phyloP scores from a whole-genome alignment of 2,888 invertebrate genomes.

The Rotaria magnacalcarata region DNA sequence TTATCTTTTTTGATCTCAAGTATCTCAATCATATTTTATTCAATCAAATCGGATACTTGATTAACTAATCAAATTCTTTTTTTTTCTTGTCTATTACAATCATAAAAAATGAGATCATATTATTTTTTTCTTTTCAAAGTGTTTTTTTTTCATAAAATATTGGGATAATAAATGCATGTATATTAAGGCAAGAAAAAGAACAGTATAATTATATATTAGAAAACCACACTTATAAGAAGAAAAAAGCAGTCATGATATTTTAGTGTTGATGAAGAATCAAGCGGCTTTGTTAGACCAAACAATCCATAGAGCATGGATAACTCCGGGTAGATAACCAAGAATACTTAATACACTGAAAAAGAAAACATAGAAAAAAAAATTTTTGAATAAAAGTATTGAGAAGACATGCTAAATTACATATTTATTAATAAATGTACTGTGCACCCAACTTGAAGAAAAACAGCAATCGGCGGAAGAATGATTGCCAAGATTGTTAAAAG shows the following conservation, averaged over 20 bases:
- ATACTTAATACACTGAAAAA: not conserved
- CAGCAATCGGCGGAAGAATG: not conserved
- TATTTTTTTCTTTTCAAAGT: not conserved
- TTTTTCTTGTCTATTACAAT: too few relatives aligned
- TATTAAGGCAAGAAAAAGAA: not conserved
- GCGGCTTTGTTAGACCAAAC: not conserved
- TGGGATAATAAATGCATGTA: not conserved
- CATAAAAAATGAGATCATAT: too few relatives aligned
- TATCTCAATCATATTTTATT: not conserved
- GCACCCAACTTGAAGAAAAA: not conserved
- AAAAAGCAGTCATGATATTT: not conserved
- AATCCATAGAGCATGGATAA: slow-evolving; percentile 13
- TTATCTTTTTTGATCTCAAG: slow-evolving; percentile 2
- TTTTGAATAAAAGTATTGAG: not conserved
- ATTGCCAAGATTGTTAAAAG: slow-evolving; percentile 22
- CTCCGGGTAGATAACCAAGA: not conserved
- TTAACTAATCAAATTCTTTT: not conserved
- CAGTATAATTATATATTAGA: not conserved
- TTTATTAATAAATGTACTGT: not conserved
- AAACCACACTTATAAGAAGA: not conserved
- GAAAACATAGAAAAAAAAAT: not conserved
- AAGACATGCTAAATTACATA: not conserved
- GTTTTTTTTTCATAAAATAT: not conserved
- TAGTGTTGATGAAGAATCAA: not conserved
- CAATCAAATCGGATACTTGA: not conserved